Evolutionary conservation across 2,797 vertebrate species (phyloP).

Genomic region (Loriculus beryllinus): DNA sequence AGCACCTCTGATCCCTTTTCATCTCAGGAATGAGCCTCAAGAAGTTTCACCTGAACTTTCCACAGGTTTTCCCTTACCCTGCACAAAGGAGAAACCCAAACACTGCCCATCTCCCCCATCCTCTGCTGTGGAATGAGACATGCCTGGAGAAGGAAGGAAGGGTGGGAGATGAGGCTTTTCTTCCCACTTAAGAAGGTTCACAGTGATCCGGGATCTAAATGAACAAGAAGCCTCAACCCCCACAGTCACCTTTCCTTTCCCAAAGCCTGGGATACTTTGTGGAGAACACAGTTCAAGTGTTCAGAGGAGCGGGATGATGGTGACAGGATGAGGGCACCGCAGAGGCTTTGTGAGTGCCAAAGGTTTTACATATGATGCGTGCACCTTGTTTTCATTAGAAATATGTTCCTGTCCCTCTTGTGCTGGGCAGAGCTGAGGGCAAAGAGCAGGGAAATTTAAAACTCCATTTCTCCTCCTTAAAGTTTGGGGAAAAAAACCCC

Average conservation of each 20-base stretch:
- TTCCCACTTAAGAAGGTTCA: not conserved
- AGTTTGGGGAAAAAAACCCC: not conserved
- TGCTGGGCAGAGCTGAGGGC: not conserved
- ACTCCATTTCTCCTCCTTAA: not conserved
- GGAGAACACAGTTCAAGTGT: fast-evolving
- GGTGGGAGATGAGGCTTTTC: not conserved
- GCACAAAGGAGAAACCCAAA: not conserved
- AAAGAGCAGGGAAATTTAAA: not conserved
- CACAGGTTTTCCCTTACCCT: not conserved
- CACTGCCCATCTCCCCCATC: not conserved
- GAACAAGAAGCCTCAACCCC: not conserved
- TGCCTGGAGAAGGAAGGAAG: not conserved
- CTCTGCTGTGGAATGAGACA: not conserved
- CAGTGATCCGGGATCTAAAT: not conserved
- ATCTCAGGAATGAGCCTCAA: fast-evolving
- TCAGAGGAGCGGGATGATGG: not conserved
- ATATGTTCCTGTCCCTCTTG: not conserved
- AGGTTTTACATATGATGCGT: not conserved
- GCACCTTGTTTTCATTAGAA: not conserved
- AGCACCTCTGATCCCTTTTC: fast-evolving
- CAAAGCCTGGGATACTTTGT: not conserved
- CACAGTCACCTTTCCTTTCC: not conserved
- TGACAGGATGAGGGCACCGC: not conserved
- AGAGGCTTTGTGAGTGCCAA: not conserved
- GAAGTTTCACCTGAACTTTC: fast-evolving